These are phyloP conservation scores for Campoplex capitator DNA, from an alignment of 2,888 invertebrate genomes.

Conservation along the genomic window DNA sequence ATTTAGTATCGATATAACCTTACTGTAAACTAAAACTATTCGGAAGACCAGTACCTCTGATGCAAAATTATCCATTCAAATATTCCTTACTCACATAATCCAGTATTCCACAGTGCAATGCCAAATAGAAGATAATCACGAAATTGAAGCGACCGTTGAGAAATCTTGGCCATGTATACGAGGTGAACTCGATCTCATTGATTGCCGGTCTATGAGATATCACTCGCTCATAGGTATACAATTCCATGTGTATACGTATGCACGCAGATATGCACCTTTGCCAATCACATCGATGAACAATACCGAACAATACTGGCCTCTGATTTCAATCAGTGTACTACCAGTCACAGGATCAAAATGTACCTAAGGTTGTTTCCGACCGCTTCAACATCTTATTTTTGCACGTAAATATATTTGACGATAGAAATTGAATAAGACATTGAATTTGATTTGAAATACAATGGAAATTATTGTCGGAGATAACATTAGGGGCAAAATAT, in stretches of 20 bases:
- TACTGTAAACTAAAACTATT: background rate
- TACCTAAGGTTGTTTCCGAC: background rate
- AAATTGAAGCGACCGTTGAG: conserved; percentile 35
- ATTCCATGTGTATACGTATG: background rate
- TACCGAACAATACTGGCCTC: conserved; percentile 18
- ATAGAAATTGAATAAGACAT: background rate
- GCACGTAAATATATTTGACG: background rate
- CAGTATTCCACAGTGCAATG: background rate
- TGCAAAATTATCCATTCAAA: background rate
- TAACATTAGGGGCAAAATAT: background rate
- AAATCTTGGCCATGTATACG: conserved; percentile 21
- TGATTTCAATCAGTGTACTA: conserved; percentile 29
- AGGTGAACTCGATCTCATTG: conserved; percentile 26
- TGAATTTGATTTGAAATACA: background rate
- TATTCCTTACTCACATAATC: conserved; percentile 34
- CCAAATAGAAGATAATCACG: conserved; percentile 46
- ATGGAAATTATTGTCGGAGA: background rate
- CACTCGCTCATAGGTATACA: conserved; percentile 5
- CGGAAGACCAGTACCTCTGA: background rate
- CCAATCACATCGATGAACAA: conserved; percentile 56
- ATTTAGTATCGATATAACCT: background rate
- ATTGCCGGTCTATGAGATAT: conserved; percentile 4
- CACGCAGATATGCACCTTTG: conserved; percentile 16
- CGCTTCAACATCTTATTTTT: background rate
- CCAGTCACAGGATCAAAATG: background rate